These are phyloP conservation scores for Diarsia brunnea DNA, from an alignment of 2,888 invertebrate genomes.

Conservation along the genomic window DNA sequence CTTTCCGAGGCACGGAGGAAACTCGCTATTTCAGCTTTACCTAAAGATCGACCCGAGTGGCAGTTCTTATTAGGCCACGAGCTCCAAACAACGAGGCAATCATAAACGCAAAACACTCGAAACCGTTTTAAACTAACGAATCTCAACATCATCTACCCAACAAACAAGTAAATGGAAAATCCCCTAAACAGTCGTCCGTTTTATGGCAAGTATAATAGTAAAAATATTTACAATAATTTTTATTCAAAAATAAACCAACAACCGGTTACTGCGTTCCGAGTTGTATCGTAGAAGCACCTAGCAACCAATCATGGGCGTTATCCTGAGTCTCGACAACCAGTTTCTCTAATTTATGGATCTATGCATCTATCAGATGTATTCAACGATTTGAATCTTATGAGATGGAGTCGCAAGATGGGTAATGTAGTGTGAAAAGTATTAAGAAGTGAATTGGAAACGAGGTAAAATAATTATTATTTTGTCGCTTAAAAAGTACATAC, in stretches of 20 bases:
- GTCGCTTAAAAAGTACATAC: neutral
- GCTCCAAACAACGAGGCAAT: too few relatives aligned
- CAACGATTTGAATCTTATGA: constrained; percentile 47
- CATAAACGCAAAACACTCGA: too few relatives aligned
- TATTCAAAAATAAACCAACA: constrained; percentile 26
- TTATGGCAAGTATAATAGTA: constrained; percentile 44
- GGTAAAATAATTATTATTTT: neutral
- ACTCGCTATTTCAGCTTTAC: too few relatives aligned
- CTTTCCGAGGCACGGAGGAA: too few relatives aligned
- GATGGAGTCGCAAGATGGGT: constrained; percentile 46
- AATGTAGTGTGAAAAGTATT: constrained; percentile 29
- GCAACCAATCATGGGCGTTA: constrained; percentile 54
- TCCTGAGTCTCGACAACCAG: constrained; percentile 42
- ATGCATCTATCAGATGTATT: constrained; percentile 52
- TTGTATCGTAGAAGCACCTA: constrained; percentile 48
- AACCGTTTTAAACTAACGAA: neutral
- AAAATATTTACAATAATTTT: constrained; percentile 60
- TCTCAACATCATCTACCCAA: constrained; percentile 7
- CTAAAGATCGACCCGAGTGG: too few relatives aligned
- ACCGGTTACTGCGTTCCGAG: constrained; percentile 60
- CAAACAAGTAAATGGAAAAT: constrained; percentile 47
- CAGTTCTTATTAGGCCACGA: too few relatives aligned
- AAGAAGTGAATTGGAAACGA: neutral
- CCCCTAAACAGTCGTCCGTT: constrained; percentile 14
- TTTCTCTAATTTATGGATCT: constrained; percentile 59